Conservation (phyloP, 1,140 invertebrate genomes). For the Drosophila mojavensis region DNA sequence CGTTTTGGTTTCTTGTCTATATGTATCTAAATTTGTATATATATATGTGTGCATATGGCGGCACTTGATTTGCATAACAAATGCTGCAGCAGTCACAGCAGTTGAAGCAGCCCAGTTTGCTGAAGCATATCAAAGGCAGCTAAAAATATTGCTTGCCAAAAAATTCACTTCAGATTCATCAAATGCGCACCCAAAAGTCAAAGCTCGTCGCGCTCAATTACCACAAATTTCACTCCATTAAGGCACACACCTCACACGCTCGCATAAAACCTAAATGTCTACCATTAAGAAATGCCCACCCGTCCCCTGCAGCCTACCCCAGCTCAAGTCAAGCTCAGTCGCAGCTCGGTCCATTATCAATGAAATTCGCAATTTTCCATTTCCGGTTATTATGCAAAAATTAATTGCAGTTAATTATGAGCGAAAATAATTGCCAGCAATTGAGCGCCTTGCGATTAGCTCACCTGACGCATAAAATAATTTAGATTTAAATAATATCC, state of each 20-base stretch:
- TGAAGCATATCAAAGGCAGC: constrained; percentile 48
- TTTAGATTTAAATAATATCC: not conserved
- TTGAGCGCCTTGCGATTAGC: constrained; percentile 49
- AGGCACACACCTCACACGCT: constrained; percentile 69
- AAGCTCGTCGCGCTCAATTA: constrained; percentile 77
- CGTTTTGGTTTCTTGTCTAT: constrained; percentile 56
- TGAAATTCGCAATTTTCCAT: constrained; percentile 59
- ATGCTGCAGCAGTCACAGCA: constrained; percentile 58
- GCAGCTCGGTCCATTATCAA: constrained; percentile 38
- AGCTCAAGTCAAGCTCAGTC: not conserved
- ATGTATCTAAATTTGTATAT: constrained; percentile 21
- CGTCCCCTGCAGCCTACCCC: not conserved
- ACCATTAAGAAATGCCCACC: constrained; percentile 66
- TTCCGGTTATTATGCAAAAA: constrained; percentile 75
- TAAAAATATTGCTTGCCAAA: constrained; percentile 46
- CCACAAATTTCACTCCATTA: constrained; percentile 80
- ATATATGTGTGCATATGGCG: constrained; percentile 56
- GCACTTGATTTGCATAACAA: constrained; percentile 82
- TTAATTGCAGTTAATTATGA: constrained; percentile 75
- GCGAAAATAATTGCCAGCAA: constrained; percentile 49
- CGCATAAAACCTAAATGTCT: constrained; percentile 80
- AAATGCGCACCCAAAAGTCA: constrained; percentile 71
- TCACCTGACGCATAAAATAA: constrained; percentile 46
- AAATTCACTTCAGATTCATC: constrained; percentile 71
- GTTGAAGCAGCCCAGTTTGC: constrained; percentile 39